These are phyloP conservation scores for Camarhynchus parvulus DNA, from an alignment of 2,113 vertebrate genomes.

Conservation along the genomic window DNA sequence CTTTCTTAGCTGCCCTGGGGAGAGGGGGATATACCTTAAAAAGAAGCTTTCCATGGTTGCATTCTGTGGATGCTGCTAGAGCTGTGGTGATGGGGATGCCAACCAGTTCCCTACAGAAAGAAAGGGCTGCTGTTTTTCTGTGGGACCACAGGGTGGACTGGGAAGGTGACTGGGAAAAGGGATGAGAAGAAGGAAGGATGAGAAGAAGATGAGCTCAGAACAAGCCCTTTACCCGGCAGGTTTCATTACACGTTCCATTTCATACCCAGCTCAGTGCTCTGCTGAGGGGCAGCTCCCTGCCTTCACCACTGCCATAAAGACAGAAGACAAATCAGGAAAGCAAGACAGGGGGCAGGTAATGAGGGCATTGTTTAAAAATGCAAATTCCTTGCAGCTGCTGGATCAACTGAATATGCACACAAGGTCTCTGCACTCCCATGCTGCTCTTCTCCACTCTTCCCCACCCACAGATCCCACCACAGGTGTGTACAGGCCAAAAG, in stretches of 20 bases:
- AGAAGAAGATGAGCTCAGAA: not conserved
- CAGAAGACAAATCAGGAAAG: not conserved
- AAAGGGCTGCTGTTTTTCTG: not conserved
- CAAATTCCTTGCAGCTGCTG: not conserved
- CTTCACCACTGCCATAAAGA: not conserved
- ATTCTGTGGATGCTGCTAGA: not conserved
- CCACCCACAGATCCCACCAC: not conserved
- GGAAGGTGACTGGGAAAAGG: not conserved
- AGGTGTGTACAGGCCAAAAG: accelerated
- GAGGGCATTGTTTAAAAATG: not conserved
- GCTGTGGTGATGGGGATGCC: accelerated
- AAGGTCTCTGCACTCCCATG: not conserved
- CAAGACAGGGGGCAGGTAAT: accelerated
- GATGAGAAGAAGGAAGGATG: not conserved
- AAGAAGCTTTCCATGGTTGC: not conserved
- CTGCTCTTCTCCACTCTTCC: not conserved
- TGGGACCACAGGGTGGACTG: not conserved
- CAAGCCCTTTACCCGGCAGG: not conserved
- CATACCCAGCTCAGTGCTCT: accelerated
- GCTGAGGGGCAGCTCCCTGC: not conserved
- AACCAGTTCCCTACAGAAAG: not conserved
- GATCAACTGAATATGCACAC: not conserved
- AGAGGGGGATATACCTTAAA: not conserved
- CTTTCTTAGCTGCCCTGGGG: not conserved
- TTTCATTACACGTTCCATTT: not conserved